phyloP scores from a whole-genome alignment of 2,797 vertebrate genomes.

The Sebastes flavidus region DNA sequence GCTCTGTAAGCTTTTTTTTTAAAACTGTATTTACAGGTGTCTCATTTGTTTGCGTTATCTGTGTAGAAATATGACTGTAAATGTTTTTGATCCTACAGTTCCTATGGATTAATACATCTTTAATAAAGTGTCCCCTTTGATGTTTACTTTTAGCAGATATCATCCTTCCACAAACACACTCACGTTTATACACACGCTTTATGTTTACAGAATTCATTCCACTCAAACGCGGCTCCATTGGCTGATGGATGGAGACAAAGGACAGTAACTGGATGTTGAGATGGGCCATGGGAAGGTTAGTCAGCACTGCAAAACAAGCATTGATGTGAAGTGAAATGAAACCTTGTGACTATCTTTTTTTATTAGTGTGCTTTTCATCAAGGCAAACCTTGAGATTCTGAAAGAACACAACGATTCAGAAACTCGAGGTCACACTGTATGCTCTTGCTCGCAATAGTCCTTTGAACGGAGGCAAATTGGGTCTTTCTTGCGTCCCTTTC shows the following conservation, averaged over 20 bases:
- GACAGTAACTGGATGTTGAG: neutral
- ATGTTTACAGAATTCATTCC: neutral
- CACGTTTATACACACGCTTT: neutral
- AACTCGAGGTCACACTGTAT: slow-evolving; percentile 23
- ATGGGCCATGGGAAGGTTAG: neutral
- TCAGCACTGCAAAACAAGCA: slow-evolving; percentile 8
- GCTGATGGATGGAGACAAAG: neutral
- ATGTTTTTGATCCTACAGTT: neutral
- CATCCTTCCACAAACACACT: neutral
- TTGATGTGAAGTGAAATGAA: slow-evolving; percentile 19
- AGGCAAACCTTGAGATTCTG: slow-evolving; percentile 31
- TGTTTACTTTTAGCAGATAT: neutral
- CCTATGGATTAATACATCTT: neutral
- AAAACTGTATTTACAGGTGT: neutral
- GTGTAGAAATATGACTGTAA: neutral
- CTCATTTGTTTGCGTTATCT: neutral
- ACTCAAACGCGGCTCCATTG: neutral
- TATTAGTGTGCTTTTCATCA: slow-evolving; percentile 25
- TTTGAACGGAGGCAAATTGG: slow-evolving; percentile 29
- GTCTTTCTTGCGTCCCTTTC: slow-evolving; percentile 2
- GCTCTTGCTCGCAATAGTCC: neutral
- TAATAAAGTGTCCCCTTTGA: neutral
- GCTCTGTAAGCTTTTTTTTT: neutral
- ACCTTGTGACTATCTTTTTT: slow-evolving; percentile 3
- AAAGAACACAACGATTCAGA: slow-evolving; percentile 31